A percentile compares a stretch with the other conserved stretches of the same genome.
Conservation (phyloP, 2,888 invertebrate species). For the Argyra leucocephala region DNA sequence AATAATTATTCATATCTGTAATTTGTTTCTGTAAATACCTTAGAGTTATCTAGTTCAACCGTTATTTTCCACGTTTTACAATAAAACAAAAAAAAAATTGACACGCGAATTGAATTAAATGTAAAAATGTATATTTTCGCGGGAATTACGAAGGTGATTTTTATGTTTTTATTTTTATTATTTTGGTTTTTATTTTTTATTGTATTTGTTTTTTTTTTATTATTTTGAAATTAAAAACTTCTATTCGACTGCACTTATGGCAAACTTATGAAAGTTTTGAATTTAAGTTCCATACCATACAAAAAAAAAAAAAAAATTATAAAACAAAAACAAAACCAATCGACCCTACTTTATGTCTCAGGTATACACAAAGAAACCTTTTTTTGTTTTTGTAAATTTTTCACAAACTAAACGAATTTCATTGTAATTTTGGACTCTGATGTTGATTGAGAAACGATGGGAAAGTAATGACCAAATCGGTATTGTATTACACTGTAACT, state of each 20-base stretch:
- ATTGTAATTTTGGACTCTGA: neutral
- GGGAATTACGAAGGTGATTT: neutral
- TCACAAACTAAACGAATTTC: too few species aligned
- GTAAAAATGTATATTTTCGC: neutral
- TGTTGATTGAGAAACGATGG: neutral
- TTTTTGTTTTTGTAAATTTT: too few species aligned
- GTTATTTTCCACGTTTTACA: too few species aligned
- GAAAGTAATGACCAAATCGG: neutral
- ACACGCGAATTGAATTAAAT: neutral
- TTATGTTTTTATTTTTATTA: neutral
- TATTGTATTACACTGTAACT: neutral
- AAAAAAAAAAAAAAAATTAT: neutral
- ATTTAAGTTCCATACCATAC: neutral
- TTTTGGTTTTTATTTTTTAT: too few species aligned
- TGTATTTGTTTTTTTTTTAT: too few species aligned
- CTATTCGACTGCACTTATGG: neutral
- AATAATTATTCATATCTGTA: too few species aligned
- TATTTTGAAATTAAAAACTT: neutral
- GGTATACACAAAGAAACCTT: neutral
- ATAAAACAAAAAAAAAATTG: neutral
- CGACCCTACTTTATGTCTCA: neutral
- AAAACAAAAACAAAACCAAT: neutral
- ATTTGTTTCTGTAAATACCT: too few species aligned
- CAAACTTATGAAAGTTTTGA: neutral
- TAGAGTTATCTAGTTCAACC: too few species aligned